Percentiles rank a stretch among this genome's conserved stretches.
phyloP scores from a whole-genome alignment of 2,797 vertebrate species.

The Hippopotamyrus pictus region DNA sequence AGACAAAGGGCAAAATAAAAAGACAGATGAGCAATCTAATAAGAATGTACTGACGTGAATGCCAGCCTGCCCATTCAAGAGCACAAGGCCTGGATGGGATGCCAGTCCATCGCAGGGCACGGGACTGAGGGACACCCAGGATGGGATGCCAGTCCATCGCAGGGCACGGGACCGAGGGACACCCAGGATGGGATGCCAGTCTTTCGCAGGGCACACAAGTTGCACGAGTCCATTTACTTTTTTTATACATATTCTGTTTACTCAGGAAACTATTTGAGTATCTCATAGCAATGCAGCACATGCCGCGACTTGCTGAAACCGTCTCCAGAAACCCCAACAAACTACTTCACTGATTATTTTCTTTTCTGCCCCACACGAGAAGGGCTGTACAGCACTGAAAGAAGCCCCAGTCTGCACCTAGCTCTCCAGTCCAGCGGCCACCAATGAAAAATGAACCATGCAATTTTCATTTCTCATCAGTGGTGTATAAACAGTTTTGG shows the following conservation, averaged over 20 bases:
- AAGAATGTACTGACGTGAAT: neutral
- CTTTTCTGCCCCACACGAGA: conserved; percentile 16
- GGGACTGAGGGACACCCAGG: too few relatives aligned
- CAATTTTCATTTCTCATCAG: conserved; percentile 41
- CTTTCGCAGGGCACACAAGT: neutral
- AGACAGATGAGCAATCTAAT: neutral
- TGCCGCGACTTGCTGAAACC: conserved; percentile 4
- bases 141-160: too few relatives aligned
- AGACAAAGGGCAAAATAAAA: neutral
- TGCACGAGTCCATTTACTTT: neutral
- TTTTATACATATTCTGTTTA: neutral
- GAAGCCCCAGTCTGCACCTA: neutral
- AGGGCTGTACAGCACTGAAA: conserved; percentile 8
- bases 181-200: neutral
- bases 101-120: neutral
- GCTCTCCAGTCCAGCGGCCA: conserved; percentile 21
- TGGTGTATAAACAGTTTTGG: conserved; percentile 32
- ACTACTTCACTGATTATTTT: conserved; percentile 6
- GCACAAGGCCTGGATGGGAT: neutral
- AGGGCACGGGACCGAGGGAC: neutral
- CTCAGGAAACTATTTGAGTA: neutral
- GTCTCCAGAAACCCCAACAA: neutral
- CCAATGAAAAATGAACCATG: conserved; percentile 25
- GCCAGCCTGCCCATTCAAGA: neutral
- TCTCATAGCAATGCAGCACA: conserved; percentile 19